Evolutionary conservation across 2,888 invertebrate genomes (phyloP).

Genomic region (Philhelius pedissequus): DNA sequence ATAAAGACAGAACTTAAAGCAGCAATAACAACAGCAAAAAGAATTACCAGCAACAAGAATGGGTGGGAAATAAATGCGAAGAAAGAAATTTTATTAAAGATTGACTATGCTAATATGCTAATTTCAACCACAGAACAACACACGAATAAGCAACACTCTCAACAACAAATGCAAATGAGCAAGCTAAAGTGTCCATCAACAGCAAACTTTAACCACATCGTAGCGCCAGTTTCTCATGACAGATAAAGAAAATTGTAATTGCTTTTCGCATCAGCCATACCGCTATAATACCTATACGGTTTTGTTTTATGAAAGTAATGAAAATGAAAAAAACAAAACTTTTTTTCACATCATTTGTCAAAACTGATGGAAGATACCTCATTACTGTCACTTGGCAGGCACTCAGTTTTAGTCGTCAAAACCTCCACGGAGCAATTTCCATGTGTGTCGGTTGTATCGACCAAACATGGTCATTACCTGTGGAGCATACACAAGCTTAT

Average conservation of each 20-base stretch:
- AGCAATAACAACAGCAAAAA: not conserved
- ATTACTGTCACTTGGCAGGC: conserved; percentile 31
- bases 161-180: conserved; percentile 55
- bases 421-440: too few species aligned
- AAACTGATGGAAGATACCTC: conserved; percentile 22
- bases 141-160: not conserved
- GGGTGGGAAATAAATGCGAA: not conserved
- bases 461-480: not conserved
- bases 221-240: not conserved
- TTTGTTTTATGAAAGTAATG: not conserved
- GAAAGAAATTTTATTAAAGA: conserved; percentile 6
- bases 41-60: not conserved
- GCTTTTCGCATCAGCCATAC: conserved; percentile 44
- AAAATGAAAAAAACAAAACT: not conserved
- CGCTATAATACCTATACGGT: not conserved
- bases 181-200: conserved; percentile 7
- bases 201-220: not conserved
- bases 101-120: conserved; percentile 45
- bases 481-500: not conserved
- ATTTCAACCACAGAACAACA: conserved; percentile 30
- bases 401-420: not conserved
- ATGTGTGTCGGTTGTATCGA: not conserved
- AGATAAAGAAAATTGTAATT: conserved; percentile 61
- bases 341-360: conserved; percentile 51
- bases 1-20: conserved; percentile 27